Evolutionary conservation across 92 coral and sea anemone species (phyloP).

Genomic region (Pocillopora meandrina): DNA sequence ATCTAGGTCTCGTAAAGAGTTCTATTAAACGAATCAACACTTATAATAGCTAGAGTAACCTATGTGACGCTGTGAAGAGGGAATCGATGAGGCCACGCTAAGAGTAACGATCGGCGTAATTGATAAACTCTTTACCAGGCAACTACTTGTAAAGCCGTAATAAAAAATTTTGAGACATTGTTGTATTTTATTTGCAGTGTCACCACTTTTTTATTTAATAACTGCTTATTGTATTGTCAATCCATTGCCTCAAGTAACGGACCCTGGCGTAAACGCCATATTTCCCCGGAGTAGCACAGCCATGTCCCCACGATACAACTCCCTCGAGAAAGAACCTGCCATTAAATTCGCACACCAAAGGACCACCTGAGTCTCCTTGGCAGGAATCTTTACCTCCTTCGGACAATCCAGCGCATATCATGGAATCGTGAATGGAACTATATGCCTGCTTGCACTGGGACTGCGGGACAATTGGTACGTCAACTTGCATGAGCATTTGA

Average conservation of each 20-base stretch:
- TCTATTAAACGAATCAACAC: no score
- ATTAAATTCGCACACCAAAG: slow-evolving; percentile 63
- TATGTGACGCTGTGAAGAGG: no score
- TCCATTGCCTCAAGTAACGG: slow-evolving; percentile 41
- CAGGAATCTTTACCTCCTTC: slow-evolving; percentile 65
- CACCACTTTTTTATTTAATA: not conserved
- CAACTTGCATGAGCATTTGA: slow-evolving; percentile 56
- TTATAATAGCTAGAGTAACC: no score
- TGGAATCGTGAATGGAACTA: slow-evolving; percentile 56
- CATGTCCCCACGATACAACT: slow-evolving; percentile 59
- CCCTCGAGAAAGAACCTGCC: slow-evolving; percentile 64
- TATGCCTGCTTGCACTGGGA: slow-evolving; percentile 43
- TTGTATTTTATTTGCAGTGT: no score
- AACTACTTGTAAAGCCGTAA: no score
- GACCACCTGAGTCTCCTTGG: slow-evolving; percentile 74
- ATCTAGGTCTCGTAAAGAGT: no score
- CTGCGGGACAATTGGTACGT: slow-evolving; percentile 59
- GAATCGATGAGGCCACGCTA: no score
- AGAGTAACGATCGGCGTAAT: no score
- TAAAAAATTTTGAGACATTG: no score
- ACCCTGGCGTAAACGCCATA: slow-evolving; percentile 66
- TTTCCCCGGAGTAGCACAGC: slow-evolving; percentile 59
- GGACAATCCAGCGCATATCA: slow-evolving; percentile 72
- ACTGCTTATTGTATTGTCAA: slow-evolving; percentile 21
- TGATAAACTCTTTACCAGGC: no score